phyloP scores from a whole-genome alignment of 1,140 invertebrate genomes.

The Tribolium castaneum region DNA sequence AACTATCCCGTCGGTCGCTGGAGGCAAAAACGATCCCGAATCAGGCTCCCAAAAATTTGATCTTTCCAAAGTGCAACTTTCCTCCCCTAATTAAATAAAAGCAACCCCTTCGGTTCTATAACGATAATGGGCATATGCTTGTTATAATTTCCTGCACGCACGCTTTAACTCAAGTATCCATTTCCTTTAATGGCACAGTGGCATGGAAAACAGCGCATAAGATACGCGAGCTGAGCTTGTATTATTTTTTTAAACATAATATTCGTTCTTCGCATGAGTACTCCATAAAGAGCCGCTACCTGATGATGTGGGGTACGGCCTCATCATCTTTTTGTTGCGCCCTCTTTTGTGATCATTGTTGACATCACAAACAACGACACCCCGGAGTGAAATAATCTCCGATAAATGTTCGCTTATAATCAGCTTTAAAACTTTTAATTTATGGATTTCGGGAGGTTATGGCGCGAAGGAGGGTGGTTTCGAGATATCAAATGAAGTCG shows the following conservation, averaged over 20 bases:
- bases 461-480: background rate
- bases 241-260: background rate
- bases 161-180: constrained; percentile 42
- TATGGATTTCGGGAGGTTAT: constrained; percentile 31
- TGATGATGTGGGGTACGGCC: constrained; percentile 8
- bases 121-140: constrained; percentile 40
- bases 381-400: constrained; percentile 58
- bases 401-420: constrained; percentile 53
- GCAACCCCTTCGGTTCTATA: constrained; percentile 35
- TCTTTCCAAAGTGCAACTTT: constrained; percentile 3
- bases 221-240: background rate
- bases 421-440: constrained; percentile 50
- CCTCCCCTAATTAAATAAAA: constrained; percentile 34
- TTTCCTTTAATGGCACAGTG: constrained; percentile 23
- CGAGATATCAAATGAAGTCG: constrained; percentile 21
- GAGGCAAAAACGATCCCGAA: background rate
- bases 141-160: constrained; percentile 41
- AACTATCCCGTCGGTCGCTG: background rate
- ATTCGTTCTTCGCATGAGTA: constrained; percentile 16
- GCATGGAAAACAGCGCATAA: constrained; percentile 12
- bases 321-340: constrained; percentile 39
- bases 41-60: constrained; percentile 20
- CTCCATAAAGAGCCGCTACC: constrained; percentile 5
- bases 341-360: constrained; percentile 54
- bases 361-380: constrained; percentile 56